phyloP scores from a whole-genome alignment of 2,113 vertebrate genomes.

The Motacilla alba region DNA sequence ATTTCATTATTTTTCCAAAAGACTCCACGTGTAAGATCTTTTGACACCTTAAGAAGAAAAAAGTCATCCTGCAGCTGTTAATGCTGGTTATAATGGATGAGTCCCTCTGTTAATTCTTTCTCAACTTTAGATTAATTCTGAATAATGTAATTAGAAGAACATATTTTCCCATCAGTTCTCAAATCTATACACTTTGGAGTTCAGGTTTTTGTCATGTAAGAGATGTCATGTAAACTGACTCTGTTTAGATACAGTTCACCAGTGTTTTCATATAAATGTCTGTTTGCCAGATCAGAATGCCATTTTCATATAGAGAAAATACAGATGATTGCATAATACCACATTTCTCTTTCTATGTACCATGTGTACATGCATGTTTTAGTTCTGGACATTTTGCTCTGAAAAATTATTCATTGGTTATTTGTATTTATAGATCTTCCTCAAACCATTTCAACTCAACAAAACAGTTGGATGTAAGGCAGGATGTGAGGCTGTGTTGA shows the following conservation, averaged over 20 bases:
- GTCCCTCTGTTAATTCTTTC: neutral
- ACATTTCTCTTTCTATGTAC: neutral
- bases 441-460: neutral
- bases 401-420: neutral
- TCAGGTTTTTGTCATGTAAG: neutral
- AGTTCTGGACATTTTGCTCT: neutral
- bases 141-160: conserved; percentile 17
- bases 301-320: neutral
- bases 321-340: neutral
- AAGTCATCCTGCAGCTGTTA: neutral
- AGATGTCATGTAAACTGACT: neutral
- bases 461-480: neutral
- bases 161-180: neutral
- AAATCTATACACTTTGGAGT: neutral
- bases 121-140: neutral
- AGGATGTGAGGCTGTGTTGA: neutral
- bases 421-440: neutral
- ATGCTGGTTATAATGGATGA: neutral
- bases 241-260: neutral
- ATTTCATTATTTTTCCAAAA: conserved; percentile 17
- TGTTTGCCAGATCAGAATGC: neutral
- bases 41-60: neutral
- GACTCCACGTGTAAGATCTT: neutral
- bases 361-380: neutral
- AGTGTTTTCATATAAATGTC: neutral